Base-by-base conservation (phyloP, 2,888 invertebrate species). In the Nephrotoma guestfalica region DNA sequence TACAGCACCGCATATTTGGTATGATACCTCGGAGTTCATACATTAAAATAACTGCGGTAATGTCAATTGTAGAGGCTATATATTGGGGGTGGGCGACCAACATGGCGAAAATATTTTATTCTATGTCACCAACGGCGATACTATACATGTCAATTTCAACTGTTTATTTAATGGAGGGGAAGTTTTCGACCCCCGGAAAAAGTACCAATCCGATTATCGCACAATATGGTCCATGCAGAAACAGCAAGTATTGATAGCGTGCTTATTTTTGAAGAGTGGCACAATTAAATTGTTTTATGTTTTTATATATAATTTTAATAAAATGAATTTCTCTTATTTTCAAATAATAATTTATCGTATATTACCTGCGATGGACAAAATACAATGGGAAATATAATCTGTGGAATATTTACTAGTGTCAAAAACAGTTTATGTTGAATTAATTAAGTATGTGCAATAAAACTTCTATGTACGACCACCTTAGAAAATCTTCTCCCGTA, bases 121-220 rank as follows among this genome's bases (percentile, higher is more conserved):
- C 88, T 99, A 99, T 92, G 95, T 96, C 0, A 96, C 94, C 0
- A 96, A 95, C 89, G 99, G 99, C 0, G 98, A 99, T 90, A 94
- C 96, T 0, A 96, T 99, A 0, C 99, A 99, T 91, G 99, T 99
- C 0, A 99, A 99, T 91, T 99, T 99, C 91, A 99, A 98, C 92
- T 98, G 98, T 90, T 92, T 99, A 15, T 99, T 99, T 92, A 99
- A 99, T 91, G 96, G 94, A 93, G 95, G 97, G 91, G 92, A 91
- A 51, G 93, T 94, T 0, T 97, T 99, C 90, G 96, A 96, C 86
- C 96, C 93, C 97, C 98, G 0, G 97, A 98, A 91, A 91, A 94
- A 87, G 97, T 97, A 13, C 97, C 97, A 0, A 99, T 99, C 91
- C 94, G 99, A 0, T 93, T 99, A 86, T 99, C 99, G 0, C 98